Percentiles rank a stretch among this genome's conserved stretches.
phyloP scores from a whole-genome alignment of 2,797 vertebrate genomes.

The Molossus alvarezi region DNA sequence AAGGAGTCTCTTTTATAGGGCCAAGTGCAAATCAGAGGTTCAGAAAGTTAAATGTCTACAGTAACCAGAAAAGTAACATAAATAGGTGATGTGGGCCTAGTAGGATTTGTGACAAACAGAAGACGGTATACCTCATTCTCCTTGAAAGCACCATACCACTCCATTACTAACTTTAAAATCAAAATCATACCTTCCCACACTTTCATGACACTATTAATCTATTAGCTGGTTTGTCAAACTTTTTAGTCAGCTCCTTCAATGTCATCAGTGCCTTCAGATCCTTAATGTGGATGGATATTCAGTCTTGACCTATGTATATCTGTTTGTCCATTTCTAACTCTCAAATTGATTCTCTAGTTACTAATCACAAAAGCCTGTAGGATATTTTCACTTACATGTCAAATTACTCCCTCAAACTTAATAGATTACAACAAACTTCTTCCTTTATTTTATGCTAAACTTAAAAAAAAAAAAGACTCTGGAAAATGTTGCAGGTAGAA shows the following conservation, averaged over 20 bases:
- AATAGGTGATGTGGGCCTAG: neutral
- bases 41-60: slow-evolving; percentile 40
- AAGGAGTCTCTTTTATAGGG: neutral
- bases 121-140: neutral
- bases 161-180: neutral
- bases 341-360: slow-evolving; percentile 47
- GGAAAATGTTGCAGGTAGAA: neutral
- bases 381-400: neutral
- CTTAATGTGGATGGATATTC: slow-evolving; percentile 41
- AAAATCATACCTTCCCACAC: neutral
- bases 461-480: slow-evolving; percentile 29
- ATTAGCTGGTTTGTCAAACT: neutral
- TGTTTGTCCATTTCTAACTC: neutral
- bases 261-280: slow-evolving; percentile 9
- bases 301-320: neutral
- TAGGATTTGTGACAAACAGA: slow-evolving; percentile 3
- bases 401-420: neutral
- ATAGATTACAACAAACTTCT: slow-evolving; percentile 12
- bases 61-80: neutral
- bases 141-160: slow-evolving; percentile 22
- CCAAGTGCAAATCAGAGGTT: neutral
- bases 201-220: neutral
- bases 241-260: slow-evolving; percentile 54
- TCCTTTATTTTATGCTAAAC: neutral
- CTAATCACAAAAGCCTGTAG: slow-evolving; percentile 17